These are phyloP conservation scores for Megastigmus dorsalis DNA, from an alignment of 2,888 invertebrate species.

Conservation along the genomic window DNA sequence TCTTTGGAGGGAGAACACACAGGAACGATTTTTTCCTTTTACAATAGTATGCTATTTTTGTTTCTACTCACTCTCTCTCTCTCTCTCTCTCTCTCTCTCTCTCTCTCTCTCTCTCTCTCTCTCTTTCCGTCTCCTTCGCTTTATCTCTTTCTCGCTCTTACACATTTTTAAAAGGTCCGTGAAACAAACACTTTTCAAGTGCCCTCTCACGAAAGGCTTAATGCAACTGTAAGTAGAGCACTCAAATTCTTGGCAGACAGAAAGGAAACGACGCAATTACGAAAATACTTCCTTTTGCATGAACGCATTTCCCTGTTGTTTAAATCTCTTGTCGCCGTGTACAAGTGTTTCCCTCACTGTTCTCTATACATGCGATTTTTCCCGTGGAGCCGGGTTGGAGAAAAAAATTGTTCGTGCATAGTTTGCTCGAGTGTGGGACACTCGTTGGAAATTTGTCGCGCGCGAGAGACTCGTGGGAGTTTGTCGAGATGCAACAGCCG, in stretches of 20 bases:
- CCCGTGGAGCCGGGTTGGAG: too few species aligned
- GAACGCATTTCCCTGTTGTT: slow-evolving; percentile 21
- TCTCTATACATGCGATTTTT: background rate
- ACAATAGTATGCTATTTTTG: too few species aligned
- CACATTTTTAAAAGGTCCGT: background rate
- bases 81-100: background rate
- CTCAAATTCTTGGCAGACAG: slow-evolving; percentile 26
- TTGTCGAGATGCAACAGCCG: too few species aligned
- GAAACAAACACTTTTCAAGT: slow-evolving; percentile 30
- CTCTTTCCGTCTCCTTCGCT: background rate
- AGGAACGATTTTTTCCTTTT: too few species aligned
- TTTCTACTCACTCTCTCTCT: background rate
- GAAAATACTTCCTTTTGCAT: slow-evolving; percentile 35
- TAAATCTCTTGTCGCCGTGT: slow-evolving; percentile 27
- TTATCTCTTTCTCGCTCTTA: background rate
- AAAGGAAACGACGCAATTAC: slow-evolving; percentile 36
- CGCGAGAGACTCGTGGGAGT: too few species aligned
- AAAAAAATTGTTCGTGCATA: background rate
- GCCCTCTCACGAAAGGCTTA: slow-evolving; percentile 5
- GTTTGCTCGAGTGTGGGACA: background rate
- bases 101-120: background rate
- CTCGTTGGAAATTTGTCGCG: slow-evolving; percentile 3
- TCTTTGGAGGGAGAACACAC: too few species aligned
- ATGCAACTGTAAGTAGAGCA: slow-evolving; percentile 32
- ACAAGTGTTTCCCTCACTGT: slow-evolving; percentile 5